Evolutionary conservation across 2,888 invertebrate genomes (phyloP).

Genomic region (Argyresthia goedartella): DNA sequence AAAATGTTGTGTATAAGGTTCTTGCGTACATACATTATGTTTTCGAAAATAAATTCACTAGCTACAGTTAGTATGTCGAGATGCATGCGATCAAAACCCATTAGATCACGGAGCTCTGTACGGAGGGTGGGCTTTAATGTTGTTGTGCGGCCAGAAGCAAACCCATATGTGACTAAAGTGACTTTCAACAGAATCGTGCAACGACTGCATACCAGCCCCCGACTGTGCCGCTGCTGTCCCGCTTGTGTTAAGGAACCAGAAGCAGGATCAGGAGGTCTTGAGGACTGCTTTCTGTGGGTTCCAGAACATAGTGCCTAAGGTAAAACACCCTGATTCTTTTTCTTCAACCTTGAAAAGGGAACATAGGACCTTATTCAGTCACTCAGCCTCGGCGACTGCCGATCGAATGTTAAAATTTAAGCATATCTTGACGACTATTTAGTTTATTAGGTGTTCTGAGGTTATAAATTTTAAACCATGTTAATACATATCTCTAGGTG

Average conservation of each 20-base stretch:
- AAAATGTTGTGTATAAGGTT: too few species aligned
- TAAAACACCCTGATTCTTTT: neutral
- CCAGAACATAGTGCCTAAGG: neutral
- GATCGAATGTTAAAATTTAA: neutral
- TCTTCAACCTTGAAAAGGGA: neutral
- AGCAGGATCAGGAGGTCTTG: neutral
- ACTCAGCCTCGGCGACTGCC: neutral
- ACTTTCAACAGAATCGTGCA: conserved; percentile 4
- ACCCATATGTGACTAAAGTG: neutral
- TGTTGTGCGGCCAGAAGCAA: neutral
- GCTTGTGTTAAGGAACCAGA: neutral
- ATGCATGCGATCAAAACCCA: neutral
- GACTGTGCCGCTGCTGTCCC: neutral
- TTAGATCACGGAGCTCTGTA: neutral
- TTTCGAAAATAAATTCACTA: too few species aligned
- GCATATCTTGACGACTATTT: too few species aligned
- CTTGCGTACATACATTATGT: too few species aligned
- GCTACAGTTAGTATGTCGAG: neutral
- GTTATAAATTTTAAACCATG: too few species aligned
- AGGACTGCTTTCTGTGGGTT: conserved; percentile 5
- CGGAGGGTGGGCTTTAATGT: too few species aligned
- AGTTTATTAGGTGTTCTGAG: too few species aligned
- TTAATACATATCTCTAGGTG: neutral
- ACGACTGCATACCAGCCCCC: conserved; percentile 4
- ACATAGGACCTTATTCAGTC: neutral